Evolutionary conservation across 2,797 vertebrate species (phyloP), one percentile per base, ranked within the genome.

Genomic region (Steatocranus sp.): DNA sequence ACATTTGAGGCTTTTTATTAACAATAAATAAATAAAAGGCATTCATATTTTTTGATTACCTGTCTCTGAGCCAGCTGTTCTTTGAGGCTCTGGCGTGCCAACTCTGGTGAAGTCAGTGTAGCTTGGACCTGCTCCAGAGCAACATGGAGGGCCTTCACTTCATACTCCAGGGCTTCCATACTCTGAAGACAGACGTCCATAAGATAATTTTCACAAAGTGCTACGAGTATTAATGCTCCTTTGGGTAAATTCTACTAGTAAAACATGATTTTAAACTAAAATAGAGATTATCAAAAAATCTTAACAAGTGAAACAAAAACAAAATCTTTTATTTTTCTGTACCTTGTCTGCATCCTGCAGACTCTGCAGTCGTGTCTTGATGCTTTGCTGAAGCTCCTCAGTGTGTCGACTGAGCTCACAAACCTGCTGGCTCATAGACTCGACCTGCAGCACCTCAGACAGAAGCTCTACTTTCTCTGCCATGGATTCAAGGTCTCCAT

Each of bases 21-120:
- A 58, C 1, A 17, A 56, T 56, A 17, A 76, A 7, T 61, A 5
- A 36, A 34, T 17, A 36, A 34, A 8, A 36, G 32, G 4, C 11
- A 48, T 41, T 5, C 3, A 74, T 58, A 18, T 70, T 48, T 17
- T 79, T 25, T 20, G 23, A 23, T 79, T 94, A 99, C 99, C 97
- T 99, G 98, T 96, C 99, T 97, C 88, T 99, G 98, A 84, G 96
- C 95, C 63, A 99, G 97, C 4, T 99, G 99, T 58, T 99, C 98
- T 92, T 98, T 98, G 80, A 99, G 97, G 86, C 96, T 99, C 84
- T 99, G 96, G 9, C 95, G 97, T 1, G 98, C 96, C 1, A 98
- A 92, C 82, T 99, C 98, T 32, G 98, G 97, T 32, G 98, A 99
- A 1, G 97, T 97, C 79, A 99, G 87, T 0, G 94, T 97, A 32